Evolutionary conservation across 2,797 vertebrate genomes (phyloP).

Genomic region (Monodelphis domestica): DNA sequence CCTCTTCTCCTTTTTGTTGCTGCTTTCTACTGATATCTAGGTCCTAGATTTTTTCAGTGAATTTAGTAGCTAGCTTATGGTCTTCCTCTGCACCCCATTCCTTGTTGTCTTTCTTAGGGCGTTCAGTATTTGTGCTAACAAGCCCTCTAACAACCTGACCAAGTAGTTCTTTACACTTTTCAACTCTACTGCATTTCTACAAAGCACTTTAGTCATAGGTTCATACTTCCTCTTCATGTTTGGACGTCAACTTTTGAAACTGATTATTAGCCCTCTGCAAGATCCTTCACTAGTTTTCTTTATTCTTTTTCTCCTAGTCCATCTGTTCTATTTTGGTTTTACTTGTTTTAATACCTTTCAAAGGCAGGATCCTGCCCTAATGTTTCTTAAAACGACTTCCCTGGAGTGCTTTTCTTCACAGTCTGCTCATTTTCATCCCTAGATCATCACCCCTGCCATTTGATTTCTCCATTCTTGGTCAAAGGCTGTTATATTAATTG

Average conservation of each 20-base stretch:
- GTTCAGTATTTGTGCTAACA: not conserved
- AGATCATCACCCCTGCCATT: not conserved
- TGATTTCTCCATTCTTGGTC: not conserved
- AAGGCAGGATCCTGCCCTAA: not conserved
- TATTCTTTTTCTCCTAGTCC: not conserved
- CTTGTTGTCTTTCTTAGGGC: not conserved
- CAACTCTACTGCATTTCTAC: not conserved
- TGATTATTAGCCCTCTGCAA: not conserved
- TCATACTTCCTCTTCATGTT: not conserved
- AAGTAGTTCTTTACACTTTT: not conserved
- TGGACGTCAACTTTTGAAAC: not conserved
- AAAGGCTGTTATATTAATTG: not conserved
- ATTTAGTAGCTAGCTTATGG: not conserved
- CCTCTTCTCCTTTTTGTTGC: not conserved
- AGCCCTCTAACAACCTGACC: not conserved
- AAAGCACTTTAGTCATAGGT: not conserved
- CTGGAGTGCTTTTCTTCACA: not conserved
- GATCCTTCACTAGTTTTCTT: not conserved
- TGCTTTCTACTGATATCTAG: not conserved
- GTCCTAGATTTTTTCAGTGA: not conserved
- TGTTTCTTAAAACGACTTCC: not conserved
- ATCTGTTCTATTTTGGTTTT: not conserved
- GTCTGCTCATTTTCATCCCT: not conserved
- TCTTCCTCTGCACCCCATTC: not conserved
- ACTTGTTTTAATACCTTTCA: not conserved